phyloP scores from a whole-genome alignment of 2,797 vertebrate species.

The Crocodylus rhombifer region DNA sequence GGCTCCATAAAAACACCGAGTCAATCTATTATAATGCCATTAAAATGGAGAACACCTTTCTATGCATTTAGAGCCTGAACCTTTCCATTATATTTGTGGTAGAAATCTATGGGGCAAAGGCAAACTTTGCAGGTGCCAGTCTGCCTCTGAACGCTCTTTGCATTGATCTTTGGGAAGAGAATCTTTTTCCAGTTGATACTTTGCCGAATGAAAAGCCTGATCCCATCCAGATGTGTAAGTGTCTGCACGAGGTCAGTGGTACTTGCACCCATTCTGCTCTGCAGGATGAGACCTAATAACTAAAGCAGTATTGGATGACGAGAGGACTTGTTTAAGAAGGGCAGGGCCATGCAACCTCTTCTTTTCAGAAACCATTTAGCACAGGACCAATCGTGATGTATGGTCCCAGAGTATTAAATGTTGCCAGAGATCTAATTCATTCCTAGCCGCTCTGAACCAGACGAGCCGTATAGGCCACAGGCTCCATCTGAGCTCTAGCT shows the following conservation, averaged over 20 bases:
- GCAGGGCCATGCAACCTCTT: background rate
- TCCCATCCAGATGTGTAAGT: slow-evolving; percentile 5
- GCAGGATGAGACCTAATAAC: background rate
- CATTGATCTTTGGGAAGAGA: slow-evolving; percentile 19
- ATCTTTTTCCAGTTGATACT: accelerated
- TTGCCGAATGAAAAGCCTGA: background rate
- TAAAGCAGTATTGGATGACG: too few relatives aligned
- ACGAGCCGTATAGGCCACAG: background rate
- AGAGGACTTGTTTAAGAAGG: background rate
- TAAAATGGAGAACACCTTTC: background rate
- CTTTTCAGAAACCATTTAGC: slow-evolving; percentile 6
- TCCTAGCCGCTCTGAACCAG: background rate
- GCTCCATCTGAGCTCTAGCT: background rate
- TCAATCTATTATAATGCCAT: background rate
- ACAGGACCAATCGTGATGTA: background rate
- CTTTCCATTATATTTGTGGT: background rate
- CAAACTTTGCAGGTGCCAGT: background rate
- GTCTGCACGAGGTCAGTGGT: slow-evolving; percentile 1
- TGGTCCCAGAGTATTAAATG: too few relatives aligned
- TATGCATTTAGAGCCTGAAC: slow-evolving; percentile 7
- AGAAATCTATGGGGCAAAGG: background rate
- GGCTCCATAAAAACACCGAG: slow-evolving; percentile 25
- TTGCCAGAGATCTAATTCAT: background rate
- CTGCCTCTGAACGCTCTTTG: accelerated
- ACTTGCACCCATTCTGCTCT: background rate